Evolutionary conservation across 2,888 invertebrate species (phyloP).

Genomic region (Selenia dentaria): DNA sequence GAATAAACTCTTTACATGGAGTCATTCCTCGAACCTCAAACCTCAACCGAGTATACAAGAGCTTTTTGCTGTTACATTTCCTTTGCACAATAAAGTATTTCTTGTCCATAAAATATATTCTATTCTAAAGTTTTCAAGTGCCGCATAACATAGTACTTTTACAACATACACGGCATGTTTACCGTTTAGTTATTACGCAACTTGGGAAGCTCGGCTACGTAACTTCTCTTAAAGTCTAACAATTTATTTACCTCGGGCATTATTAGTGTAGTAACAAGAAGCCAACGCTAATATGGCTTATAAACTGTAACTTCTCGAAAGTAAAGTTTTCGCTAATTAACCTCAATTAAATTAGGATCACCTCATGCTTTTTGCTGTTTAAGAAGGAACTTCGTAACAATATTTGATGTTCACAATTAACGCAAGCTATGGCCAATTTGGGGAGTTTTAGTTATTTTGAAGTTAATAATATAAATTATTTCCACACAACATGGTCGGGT

Average conservation of each 20-base stretch:
- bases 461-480: too few relatives aligned
- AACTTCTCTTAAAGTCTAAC: constrained; percentile 42
- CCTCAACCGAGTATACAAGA: too few relatives aligned
- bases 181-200: constrained; percentile 45
- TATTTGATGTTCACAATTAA: constrained; percentile 14
- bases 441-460: too few relatives aligned
- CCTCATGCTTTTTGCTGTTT: constrained; percentile 20
- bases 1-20: too few relatives aligned
- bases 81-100: too few relatives aligned
- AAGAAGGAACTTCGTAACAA: constrained; percentile 20
- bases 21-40: too few relatives aligned
- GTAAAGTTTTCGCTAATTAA: constrained; percentile 41
- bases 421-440: too few relatives aligned
- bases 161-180: too few relatives aligned
- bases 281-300: constrained; percentile 40
- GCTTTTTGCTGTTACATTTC: too few relatives aligned
- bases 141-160: constrained; percentile 9
- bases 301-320: constrained; percentile 38
- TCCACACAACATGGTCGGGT: too few relatives aligned
- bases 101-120: constrained; percentile 1
- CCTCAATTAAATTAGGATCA: constrained; percentile 32
- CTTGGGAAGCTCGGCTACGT: constrained; percentile 38
- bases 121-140: constrained; percentile 7
- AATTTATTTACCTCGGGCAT: constrained; percentile 47
- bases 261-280: constrained; percentile 42